A percentile compares a stretch with the other conserved stretches of the same genome.
These are phyloP conservation scores for Ascidia mentula DNA, from an alignment of 23 tunicate species.

Conservation along the genomic window DNA sequence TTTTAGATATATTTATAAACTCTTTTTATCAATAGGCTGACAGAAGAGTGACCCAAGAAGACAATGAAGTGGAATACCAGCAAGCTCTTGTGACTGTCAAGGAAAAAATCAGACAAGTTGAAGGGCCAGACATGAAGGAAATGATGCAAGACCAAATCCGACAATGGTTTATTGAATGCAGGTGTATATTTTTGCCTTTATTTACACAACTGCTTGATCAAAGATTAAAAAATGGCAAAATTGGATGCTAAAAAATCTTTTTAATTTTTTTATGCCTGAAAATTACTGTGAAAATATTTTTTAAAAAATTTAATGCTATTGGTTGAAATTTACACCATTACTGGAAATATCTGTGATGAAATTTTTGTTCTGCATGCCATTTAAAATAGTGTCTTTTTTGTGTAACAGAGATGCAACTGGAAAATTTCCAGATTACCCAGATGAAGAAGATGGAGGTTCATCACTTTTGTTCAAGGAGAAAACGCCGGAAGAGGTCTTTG, in stretches of 20 bases:
- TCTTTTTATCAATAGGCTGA: conserved; percentile 28
- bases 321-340: too few species aligned
- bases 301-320: too few species aligned
- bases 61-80: conserved; percentile 93
- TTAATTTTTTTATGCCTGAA: too few species aligned
- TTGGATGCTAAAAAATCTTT: too few species aligned
- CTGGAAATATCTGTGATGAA: too few species aligned
- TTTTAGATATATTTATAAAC: neutral
- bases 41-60: conserved; percentile 86
- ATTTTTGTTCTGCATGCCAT: too few species aligned
- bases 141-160: conserved; percentile 97
- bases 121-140: conserved; percentile 98
- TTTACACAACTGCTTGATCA: too few species aligned
- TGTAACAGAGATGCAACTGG: conserved; percentile 89
- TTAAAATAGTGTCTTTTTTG: neutral
- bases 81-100: conserved; percentile 94
- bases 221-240: too few species aligned
- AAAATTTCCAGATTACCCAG: conserved; percentile 99
- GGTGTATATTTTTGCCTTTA: too few species aligned
- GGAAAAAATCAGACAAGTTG: conserved; percentile 88
- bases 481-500: conserved; percentile 97
- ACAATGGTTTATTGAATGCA: conserved; percentile 99
- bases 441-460: conserved; percentile 98
- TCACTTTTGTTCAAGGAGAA: conserved; percentile 88
- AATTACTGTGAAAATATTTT: too few species aligned